Evolutionary conservation across 2,797 vertebrate genomes (phyloP).

Genomic region (Acestrorhynchus altus): DNA sequence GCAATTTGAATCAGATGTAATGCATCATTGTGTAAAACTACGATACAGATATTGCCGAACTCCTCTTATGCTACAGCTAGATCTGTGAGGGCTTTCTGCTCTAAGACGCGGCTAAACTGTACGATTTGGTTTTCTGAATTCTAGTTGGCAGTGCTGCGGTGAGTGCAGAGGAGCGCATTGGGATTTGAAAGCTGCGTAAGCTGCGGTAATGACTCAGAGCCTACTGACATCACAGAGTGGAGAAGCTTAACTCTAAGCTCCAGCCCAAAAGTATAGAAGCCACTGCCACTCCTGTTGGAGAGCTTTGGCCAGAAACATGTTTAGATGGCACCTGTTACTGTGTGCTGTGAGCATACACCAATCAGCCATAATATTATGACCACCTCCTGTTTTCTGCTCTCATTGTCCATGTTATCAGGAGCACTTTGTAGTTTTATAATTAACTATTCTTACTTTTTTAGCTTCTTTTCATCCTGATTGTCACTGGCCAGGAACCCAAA

Average conservation of each 20-base stretch:
- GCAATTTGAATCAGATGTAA: too few relatives aligned
- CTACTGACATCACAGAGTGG: not conserved
- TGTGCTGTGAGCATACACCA: too few relatives aligned
- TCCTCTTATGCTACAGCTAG: too few relatives aligned
- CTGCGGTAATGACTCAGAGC: not conserved
- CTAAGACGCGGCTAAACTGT: not conserved
- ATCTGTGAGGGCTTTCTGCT: not conserved
- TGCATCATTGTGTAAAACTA: not conserved
- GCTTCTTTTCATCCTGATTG: too few relatives aligned
- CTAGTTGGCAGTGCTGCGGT: not conserved
- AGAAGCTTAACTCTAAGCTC: constrained; percentile 9
- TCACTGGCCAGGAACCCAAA: too few relatives aligned
- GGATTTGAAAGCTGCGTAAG: not conserved
- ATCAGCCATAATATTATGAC: too few relatives aligned
- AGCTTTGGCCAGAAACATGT: not conserved
- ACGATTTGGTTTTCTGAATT: not conserved
- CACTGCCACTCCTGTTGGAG: not conserved
- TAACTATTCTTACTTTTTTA: too few relatives aligned
- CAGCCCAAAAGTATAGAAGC: not conserved
- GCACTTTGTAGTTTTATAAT: too few relatives aligned
- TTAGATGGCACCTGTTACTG: not conserved
- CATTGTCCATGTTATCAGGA: too few relatives aligned
- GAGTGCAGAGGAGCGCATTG: not conserved
- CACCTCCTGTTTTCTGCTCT: too few relatives aligned
- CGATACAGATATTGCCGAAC: too few relatives aligned